These are phyloP conservation scores for Brachionus sp. DNA, from an alignment of 1,140 invertebrate genomes.

Conservation along the genomic window DNA sequence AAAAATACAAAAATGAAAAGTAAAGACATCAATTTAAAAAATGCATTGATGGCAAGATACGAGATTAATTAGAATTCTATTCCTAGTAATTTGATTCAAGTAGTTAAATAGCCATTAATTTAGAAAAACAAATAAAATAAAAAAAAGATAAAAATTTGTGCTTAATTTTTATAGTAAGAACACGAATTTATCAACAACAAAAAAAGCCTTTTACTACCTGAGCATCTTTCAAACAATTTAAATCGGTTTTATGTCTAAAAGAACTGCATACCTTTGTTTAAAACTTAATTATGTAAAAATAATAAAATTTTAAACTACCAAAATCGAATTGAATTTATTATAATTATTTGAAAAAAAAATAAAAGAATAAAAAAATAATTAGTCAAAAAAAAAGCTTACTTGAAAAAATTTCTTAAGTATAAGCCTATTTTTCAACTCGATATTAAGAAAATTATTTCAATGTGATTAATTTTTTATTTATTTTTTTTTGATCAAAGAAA, in stretches of 20 bases:
- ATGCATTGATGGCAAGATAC: not conserved
- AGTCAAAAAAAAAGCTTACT: not conserved
- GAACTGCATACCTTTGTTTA: not conserved
- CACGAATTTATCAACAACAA: not conserved
- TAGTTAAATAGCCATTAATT: not conserved
- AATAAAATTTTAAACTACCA: not conserved
- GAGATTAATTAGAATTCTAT: not conserved
- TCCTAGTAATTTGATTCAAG: not conserved
- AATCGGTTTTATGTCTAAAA: not conserved
- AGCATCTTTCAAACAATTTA: not conserved
- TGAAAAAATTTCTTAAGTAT: not conserved
- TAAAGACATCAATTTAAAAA: not conserved
- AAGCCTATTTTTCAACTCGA: not conserved
- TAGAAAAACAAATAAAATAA: not conserved
- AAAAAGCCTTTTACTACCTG: not conserved
- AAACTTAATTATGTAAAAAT: conserved; percentile 7
- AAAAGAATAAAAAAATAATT: not conserved
- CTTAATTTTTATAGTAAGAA: not conserved
- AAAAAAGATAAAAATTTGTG: not conserved
- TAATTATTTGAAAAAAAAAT: not conserved
- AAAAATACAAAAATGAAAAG: too few species aligned
- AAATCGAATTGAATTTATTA: not conserved
- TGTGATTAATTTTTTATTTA: too few species aligned
- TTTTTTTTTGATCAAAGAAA: not conserved
- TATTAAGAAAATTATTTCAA: not conserved